These are phyloP conservation scores for Mythimna lalbum DNA, from an alignment of 2,888 invertebrate genomes.

Conservation along the genomic window DNA sequence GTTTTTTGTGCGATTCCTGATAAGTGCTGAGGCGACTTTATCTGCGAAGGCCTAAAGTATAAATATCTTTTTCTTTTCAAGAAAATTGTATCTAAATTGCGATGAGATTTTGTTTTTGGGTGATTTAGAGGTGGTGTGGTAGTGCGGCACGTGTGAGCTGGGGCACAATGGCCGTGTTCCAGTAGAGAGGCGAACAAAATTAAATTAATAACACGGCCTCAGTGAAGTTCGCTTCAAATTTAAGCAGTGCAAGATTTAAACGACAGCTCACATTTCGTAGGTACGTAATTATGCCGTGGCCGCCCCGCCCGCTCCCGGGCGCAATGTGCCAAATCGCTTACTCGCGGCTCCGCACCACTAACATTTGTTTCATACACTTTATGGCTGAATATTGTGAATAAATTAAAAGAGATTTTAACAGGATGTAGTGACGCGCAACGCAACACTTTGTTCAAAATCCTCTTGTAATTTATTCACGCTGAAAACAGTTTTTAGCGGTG, in stretches of 20 bases:
- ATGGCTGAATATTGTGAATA: constrained; percentile 52
- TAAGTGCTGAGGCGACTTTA: constrained; percentile 61
- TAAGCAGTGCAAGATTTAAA: constrained; percentile 89
- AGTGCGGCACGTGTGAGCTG: constrained; percentile 53
- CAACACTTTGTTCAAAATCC: constrained; percentile 32
- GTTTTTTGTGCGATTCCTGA: constrained; percentile 57
- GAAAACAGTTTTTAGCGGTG: constrained; percentile 36
- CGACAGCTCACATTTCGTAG: constrained; percentile 87
- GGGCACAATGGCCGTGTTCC: constrained; percentile 64
- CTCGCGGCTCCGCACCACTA: constrained; percentile 81
- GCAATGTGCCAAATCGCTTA: constrained; percentile 90
- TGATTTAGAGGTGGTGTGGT: constrained; percentile 59
- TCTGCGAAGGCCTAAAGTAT: constrained; percentile 57
- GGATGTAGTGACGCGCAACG: constrained; percentile 32
- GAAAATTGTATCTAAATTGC: constrained; percentile 60
- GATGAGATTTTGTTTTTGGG: constrained; percentile 55
- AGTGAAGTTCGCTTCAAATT: constrained; percentile 85
- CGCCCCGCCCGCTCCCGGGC: constrained; percentile 79
- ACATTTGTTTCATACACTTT: constrained; percentile 70
- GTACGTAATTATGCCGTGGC: constrained; percentile 88
- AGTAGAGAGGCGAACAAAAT: constrained; percentile 76
- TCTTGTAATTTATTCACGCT: constrained; percentile 40
- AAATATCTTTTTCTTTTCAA: constrained; percentile 62
- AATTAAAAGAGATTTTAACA: constrained; percentile 55
- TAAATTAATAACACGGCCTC: constrained; percentile 83